Evolutionary conservation across 2,888 invertebrate genomes (phyloP).

Genomic region (Leucoma salicis): DNA sequence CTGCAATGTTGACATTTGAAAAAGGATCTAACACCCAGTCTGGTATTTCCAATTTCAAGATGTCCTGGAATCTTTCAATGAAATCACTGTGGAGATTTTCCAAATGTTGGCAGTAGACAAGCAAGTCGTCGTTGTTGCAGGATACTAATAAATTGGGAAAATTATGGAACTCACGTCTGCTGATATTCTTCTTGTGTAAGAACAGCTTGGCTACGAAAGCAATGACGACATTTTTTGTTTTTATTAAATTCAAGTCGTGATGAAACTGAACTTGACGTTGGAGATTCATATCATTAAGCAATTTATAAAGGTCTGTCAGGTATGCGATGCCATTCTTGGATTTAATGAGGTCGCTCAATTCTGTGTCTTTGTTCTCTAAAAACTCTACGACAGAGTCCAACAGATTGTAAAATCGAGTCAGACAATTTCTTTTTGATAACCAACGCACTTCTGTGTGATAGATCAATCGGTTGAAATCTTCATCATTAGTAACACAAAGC

Average conservation of each 20-base stretch:
- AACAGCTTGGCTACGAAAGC: constrained; percentile 5
- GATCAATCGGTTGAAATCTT: neutral
- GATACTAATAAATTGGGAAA: constrained; percentile 24
- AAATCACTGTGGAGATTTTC: constrained; percentile 27
- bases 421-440: neutral
- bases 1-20: constrained; percentile 32
- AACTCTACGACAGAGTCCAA: constrained; percentile 39
- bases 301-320: constrained; percentile 35
- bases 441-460: constrained; percentile 1
- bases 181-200: constrained; percentile 31
- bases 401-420: neutral
- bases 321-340: constrained; percentile 39
- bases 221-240: neutral
- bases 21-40: constrained; percentile 31
- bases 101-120: constrained; percentile 14
- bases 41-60: constrained; percentile 19
- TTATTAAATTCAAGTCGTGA: neutral
- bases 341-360: constrained; percentile 15
- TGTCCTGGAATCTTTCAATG: constrained; percentile 21
- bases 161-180: constrained; percentile 27
- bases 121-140: constrained; percentile 20
- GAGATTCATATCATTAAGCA: constrained; percentile 33
- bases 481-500: neutral
- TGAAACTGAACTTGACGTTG: neutral
- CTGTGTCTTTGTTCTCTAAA: constrained; percentile 35